Percentiles rank a stretch among this genome's conserved stretches.
Evolutionary conservation across 2,797 vertebrate species (phyloP).

Genomic region (Helostoma temminkii): DNA sequence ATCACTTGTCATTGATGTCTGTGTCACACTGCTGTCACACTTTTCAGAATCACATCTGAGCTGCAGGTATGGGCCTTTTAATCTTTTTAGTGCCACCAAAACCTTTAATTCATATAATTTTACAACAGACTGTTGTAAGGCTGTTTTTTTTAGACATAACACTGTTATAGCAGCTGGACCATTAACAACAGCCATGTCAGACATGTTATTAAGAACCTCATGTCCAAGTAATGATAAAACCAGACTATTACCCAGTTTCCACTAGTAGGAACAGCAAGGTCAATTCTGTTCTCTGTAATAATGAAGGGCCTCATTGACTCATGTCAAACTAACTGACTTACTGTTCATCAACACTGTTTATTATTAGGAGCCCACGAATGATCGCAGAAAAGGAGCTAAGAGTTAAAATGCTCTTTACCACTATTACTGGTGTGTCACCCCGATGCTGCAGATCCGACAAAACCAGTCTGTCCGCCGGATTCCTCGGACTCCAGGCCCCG

Average conservation of each 20-base stretch:
- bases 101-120: neutral
- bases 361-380: neutral
- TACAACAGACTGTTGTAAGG: too few relatives aligned
- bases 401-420: conserved; percentile 5
- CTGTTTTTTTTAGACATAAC: neutral
- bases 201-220: neutral
- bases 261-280: neutral
- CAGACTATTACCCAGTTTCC: neutral
- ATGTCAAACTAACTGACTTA: conserved; percentile 1
- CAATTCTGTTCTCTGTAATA: neutral
- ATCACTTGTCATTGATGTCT: neutral
- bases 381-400: neutral
- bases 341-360: neutral
- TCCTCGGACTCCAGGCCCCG: conserved; percentile 71
- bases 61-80: neutral
- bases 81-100: neutral
- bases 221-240: neutral
- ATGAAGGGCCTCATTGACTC: neutral
- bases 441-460: conserved; percentile 53
- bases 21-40: neutral
- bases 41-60: conserved; percentile 2
- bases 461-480: conserved; percentile 63
- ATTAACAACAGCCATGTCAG: neutral
- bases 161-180: neutral
- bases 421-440: conserved; percentile 15